Evolutionary conservation across 1,140 invertebrate genomes (phyloP).

Genomic region (Cataglyphis hispanica): DNA sequence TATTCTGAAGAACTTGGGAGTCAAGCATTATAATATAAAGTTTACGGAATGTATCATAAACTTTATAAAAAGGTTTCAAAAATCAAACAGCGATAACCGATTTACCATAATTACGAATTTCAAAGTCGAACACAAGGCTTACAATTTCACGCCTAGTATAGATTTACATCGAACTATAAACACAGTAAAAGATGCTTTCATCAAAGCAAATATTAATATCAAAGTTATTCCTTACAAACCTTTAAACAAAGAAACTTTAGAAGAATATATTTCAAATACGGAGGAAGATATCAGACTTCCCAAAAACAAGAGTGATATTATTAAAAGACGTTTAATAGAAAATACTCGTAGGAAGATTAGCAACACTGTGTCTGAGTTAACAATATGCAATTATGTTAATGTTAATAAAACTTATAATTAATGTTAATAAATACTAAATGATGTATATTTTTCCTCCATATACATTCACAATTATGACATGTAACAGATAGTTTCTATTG

Average conservation of each 20-base stretch:
- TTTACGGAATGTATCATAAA: constrained; percentile 59
- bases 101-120: constrained; percentile 77
- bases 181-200: constrained; percentile 67
- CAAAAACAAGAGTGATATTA: constrained; percentile 71
- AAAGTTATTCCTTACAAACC: constrained; percentile 72
- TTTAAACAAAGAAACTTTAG: constrained; percentile 70
- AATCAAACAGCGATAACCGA: constrained; percentile 65
- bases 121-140: constrained; percentile 78
- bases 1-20: constrained; percentile 80
- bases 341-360: too few species aligned
- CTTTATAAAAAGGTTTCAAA: constrained; percentile 65
- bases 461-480: not conserved
- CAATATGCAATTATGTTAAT: too few species aligned
- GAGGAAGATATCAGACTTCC: constrained; percentile 68
- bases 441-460: not conserved
- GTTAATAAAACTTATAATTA: too few species aligned
- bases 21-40: constrained; percentile 57
- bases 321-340: constrained; percentile 73
- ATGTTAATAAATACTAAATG: too few species aligned
- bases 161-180: constrained; percentile 71
- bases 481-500: too few species aligned
- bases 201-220: constrained; percentile 56
- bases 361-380: not conserved
- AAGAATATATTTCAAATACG: constrained; percentile 78
- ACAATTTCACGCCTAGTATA: constrained; percentile 67